phyloP scores from a whole-genome alignment of 2,113 vertebrate species.

The Hippocampus comes region DNA sequence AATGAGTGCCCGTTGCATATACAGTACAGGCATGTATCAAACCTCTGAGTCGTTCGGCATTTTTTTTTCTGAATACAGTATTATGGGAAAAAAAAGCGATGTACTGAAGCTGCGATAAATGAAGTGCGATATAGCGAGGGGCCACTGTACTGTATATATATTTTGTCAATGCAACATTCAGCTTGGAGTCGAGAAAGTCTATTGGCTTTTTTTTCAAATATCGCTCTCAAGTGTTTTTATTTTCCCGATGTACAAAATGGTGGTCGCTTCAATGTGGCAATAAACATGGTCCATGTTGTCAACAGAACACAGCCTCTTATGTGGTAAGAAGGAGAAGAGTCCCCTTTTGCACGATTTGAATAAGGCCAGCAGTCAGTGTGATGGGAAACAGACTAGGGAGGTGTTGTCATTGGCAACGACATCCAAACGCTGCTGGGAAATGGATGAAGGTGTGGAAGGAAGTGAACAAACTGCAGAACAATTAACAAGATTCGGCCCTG shows the following conservation, averaged over 20 bases:
- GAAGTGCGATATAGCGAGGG: too few species aligned
- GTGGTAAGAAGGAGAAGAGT: constrained; percentile 17
- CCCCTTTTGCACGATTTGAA: constrained; percentile 49
- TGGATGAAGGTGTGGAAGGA: constrained; percentile 64
- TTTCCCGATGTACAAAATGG: constrained; percentile 29
- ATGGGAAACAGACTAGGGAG: constrained; percentile 57
- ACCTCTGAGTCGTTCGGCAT: too few species aligned
- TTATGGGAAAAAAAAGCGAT: too few species aligned
- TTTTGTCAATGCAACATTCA: neutral
- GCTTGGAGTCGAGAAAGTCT: neutral
- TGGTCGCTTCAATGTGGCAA: constrained; percentile 35
- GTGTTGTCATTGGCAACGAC: constrained; percentile 63
- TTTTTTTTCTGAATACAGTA: too few species aligned
- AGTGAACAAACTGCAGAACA: constrained; percentile 56
- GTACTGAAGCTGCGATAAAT: too few species aligned
- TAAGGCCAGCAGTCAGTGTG: constrained; percentile 46
- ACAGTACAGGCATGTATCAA: too few species aligned
- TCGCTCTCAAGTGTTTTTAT: constrained; percentile 18
- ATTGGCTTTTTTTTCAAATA: neutral
- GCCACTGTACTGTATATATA: constrained; percentile 4
- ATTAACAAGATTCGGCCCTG: constrained; percentile 48
- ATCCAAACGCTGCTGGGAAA: constrained; percentile 64
- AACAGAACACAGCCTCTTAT: constrained; percentile 28
- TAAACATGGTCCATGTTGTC: constrained; percentile 28
- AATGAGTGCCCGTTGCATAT: too few species aligned